Conservation (phyloP, 2,113 vertebrate genomes). For the Cottus gobio region DNA sequence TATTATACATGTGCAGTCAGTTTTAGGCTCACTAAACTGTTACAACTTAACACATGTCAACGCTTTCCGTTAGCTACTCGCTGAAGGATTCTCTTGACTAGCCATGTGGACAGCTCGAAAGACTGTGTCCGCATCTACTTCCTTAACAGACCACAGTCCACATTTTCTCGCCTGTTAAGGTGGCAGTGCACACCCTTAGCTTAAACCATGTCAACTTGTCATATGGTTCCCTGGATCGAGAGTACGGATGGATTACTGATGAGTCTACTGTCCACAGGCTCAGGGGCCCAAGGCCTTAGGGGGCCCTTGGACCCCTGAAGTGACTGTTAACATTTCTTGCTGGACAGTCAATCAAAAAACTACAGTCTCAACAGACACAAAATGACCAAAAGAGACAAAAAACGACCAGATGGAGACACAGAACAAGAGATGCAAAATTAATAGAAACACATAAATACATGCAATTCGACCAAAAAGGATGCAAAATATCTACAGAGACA, state of each 20-base stretch:
- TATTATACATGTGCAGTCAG: too few species aligned
- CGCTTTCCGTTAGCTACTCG: conserved; percentile 57
- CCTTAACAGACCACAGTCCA: conserved; percentile 58
- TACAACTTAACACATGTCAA: too few species aligned
- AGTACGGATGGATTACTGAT: conserved; percentile 15
- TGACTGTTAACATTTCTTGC: not conserved
- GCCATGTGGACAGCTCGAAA: conserved; percentile 65
- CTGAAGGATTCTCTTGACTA: conserved; percentile 66
- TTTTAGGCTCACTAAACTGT: too few species aligned
- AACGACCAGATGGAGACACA: not conserved
- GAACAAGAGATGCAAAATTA: not conserved
- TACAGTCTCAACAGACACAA: not conserved
- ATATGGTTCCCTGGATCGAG: conserved; percentile 13
- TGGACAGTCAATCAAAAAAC: not conserved
- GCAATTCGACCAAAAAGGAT: not conserved
- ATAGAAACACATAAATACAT: not conserved
- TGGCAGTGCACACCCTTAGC: conserved; percentile 36
- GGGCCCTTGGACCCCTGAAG: not conserved
- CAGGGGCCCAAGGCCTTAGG: not conserved
- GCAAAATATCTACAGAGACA: not conserved
- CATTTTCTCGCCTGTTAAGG: conserved; percentile 39
- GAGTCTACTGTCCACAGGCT: not conserved
- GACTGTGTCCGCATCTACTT: conserved; percentile 48
- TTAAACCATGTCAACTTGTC: conserved; percentile 17
- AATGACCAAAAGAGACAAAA: not conserved